phyloP scores from a whole-genome alignment of 2,888 invertebrate species.

The Ichneumoninae sp. region DNA sequence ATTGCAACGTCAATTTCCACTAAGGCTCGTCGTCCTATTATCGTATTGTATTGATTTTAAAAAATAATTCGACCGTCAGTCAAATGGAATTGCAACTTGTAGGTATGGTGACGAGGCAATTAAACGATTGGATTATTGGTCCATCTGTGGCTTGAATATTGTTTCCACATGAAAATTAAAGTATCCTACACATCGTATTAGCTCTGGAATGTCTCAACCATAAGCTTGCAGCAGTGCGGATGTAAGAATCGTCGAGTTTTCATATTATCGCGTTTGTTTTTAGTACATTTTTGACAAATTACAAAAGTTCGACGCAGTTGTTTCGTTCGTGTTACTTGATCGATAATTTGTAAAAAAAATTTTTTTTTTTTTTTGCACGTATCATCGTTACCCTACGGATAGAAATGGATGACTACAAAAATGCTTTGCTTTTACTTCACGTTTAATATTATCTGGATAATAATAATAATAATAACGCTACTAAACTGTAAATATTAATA shows the following conservation, averaged over 20 bases:
- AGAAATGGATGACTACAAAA: slow-evolving; percentile 78
- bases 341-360: slow-evolving; percentile 58
- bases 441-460: slow-evolving; percentile 76
- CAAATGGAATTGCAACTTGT: background rate
- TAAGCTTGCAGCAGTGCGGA: slow-evolving; percentile 23
- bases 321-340: slow-evolving; percentile 33
- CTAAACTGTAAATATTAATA: slow-evolving; percentile 82
- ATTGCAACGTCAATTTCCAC: slow-evolving; percentile 3
- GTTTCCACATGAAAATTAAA: slow-evolving; percentile 6
- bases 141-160: background rate
- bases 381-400: slow-evolving; percentile 69
- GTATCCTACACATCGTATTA: slow-evolving; percentile 34
- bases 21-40: slow-evolving; percentile 4
- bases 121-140: background rate
- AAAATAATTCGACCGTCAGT: slow-evolving; percentile 10
- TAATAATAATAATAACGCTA: slow-evolving; percentile 78
- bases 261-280: slow-evolving; percentile 13
- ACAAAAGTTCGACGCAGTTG: slow-evolving; percentile 34
- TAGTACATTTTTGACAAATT: slow-evolving; percentile 14
- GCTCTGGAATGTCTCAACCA: slow-evolving; percentile 62
- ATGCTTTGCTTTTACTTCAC: slow-evolving; percentile 76
- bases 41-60: background rate
- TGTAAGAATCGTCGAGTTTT: slow-evolving; percentile 13
- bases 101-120: background rate
- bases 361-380: slow-evolving; percentile 56